Percentiles rank a stretch among this genome's conserved stretches.
Evolutionary conservation across 1,140 invertebrate species (phyloP).

Genomic region (Magallana gigas): DNA sequence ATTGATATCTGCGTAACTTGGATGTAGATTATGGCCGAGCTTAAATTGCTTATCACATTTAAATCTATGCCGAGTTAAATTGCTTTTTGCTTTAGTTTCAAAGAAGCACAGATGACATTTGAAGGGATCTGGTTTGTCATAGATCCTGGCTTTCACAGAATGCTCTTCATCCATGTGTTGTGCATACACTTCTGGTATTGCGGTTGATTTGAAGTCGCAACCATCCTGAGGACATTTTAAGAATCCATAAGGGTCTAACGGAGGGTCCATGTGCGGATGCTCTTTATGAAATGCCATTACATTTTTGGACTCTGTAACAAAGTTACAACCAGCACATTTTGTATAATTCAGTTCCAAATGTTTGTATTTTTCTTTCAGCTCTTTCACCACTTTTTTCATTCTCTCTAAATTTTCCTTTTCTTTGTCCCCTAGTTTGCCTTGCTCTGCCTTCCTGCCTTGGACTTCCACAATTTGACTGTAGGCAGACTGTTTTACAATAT

Average conservation of each 20-base stretch:
- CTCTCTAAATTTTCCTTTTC: slow-evolving; percentile 89
- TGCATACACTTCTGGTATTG: slow-evolving; percentile 89
- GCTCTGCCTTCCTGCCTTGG: slow-evolving; percentile 87
- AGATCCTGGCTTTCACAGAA: slow-evolving; percentile 88
- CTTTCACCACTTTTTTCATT: slow-evolving; percentile 87
- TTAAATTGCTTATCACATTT: slow-evolving; percentile 95
- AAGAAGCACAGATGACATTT: slow-evolving; percentile 96
- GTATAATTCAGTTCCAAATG: slow-evolving; percentile 89
- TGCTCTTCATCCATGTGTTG: slow-evolving; percentile 95
- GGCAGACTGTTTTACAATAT: slow-evolving; percentile 94
- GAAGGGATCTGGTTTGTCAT: slow-evolving; percentile 91
- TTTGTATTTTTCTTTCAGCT: slow-evolving; percentile 83
- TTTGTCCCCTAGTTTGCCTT: slow-evolving; percentile 85
- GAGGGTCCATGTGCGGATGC: slow-evolving; percentile 90
- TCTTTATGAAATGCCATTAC: slow-evolving; percentile 94
- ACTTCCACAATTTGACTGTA: slow-evolving; percentile 93
- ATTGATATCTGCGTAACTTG: slow-evolving; percentile 78
- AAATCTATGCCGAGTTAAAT: slow-evolving; percentile 91
- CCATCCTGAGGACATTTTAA: slow-evolving; percentile 90
- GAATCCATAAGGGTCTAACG: slow-evolving; percentile 79
- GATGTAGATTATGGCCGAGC: slow-evolving; percentile 90
- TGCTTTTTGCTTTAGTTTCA: slow-evolving; percentile 96
- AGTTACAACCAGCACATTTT: slow-evolving; percentile 94
- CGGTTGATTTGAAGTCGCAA: slow-evolving; percentile 87
- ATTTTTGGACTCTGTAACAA: slow-evolving; percentile 93